These are phyloP conservation scores for Pachyuromys duprasi DNA, from an alignment of 2,797 vertebrate genomes.

Conservation along the genomic window DNA sequence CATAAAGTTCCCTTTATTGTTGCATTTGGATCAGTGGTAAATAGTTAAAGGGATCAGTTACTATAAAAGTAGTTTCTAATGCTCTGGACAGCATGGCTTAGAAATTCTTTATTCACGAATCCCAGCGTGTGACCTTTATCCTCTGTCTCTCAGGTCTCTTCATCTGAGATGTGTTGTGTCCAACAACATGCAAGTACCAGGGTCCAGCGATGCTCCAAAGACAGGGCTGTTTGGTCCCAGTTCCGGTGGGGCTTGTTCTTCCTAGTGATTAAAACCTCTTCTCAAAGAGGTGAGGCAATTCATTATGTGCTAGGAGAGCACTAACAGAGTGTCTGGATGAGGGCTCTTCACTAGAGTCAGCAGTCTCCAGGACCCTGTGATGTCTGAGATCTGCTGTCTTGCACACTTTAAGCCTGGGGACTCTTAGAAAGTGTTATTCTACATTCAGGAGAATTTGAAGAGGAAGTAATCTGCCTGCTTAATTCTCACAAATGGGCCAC, in stretches of 20 bases:
- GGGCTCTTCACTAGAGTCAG: background rate
- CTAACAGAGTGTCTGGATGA: background rate
- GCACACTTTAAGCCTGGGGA: background rate
- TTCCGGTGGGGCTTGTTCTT: background rate
- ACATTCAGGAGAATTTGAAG: background rate
- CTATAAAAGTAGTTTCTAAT: slow-evolving; percentile 6
- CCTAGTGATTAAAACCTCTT: background rate
- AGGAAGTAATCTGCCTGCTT: slow-evolving; percentile 15
- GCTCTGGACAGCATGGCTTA: background rate
- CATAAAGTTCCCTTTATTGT: slow-evolving; percentile 43
- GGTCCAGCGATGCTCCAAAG: slow-evolving; percentile 25
- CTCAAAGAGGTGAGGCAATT: background rate
- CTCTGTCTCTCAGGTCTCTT: background rate
- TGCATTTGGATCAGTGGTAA: slow-evolving; percentile 43
- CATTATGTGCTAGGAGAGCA: background rate
- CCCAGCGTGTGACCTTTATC: background rate
- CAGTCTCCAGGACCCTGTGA: background rate
- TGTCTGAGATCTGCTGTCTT: background rate
- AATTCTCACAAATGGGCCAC: background rate
- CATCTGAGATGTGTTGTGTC: background rate
- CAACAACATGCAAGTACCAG: background rate
- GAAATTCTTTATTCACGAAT: slow-evolving; percentile 7
- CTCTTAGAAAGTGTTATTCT: background rate
- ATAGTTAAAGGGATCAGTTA: slow-evolving; percentile 41
- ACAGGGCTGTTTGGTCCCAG: background rate